Base-by-base conservation (phyloP, 2,797 vertebrate genomes). In the Gymnothorax javanicus region DNA sequence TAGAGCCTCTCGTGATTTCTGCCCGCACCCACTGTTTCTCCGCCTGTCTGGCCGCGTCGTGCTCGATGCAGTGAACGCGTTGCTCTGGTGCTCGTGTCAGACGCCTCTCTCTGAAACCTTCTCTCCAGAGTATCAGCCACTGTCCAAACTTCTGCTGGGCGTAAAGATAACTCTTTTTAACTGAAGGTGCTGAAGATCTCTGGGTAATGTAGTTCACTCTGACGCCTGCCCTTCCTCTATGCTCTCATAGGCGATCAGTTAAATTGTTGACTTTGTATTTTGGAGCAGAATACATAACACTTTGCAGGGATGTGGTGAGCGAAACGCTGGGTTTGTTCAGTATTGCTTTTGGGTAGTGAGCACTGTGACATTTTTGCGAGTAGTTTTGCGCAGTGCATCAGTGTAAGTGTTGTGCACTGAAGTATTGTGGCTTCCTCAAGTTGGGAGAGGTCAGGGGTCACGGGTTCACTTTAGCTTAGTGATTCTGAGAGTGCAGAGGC, bases 81-180 rank as follows among this genome's bases (percentile, higher is more conserved):
- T 87, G 90, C 90, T 90, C 60, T 86, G 93, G 87, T 89, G 90
- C 89, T 89, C 90, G 92, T 43, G 33, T 92, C 94, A 94, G 89
- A 88, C 92, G 92, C 86, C 92, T 79, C 88, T 90, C 92, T 92
- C 89, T 90, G 88, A 88, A 91, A 92, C 89, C 88, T 90, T 85
- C 87, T 88, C 89, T 86, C 81, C 87, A 67, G 87, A 90, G 87
- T 89, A 86, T 88, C 92, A 91, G 92, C 79, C 27, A 13, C 77
- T 64, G 62, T 33, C 82, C 82, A 90, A 91, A 52, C 84, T 88
- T 91, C 90, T 88, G 86, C 88, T 81, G 73, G 71, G 87, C 87
- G 88, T 91, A 86, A 88, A 89, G 43, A 82, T 87, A 52, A 23
- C 52, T 8, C 84, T 73, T 17, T 90, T 82, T 91, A 88, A 43